These are phyloP conservation scores for Hyperopisus bebe DNA, from an alignment of 2,113 vertebrate genomes.

Conservation along the genomic window DNA sequence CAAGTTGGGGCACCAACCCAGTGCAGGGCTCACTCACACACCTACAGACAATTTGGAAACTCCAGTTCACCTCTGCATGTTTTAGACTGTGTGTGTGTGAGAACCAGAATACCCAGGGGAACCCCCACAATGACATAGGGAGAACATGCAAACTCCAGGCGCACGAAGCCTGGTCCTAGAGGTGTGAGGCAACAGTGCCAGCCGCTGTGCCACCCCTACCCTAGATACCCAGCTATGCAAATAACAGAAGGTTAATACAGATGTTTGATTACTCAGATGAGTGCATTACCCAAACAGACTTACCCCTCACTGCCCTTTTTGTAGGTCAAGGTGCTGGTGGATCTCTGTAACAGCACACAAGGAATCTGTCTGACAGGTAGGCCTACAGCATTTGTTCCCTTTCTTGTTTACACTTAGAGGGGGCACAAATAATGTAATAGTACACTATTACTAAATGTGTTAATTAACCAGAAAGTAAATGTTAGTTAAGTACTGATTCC, in stretches of 20 bases:
- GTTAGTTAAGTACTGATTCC: not conserved
- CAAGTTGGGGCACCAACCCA: no score
- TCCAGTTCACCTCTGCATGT: not conserved
- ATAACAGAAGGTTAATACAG: not conserved
- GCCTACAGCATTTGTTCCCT: not conserved
- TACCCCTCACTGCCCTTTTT: not conserved
- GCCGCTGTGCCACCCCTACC: not conserved
- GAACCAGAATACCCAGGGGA: not conserved
- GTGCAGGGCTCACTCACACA: no score
- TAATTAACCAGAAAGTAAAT: not conserved
- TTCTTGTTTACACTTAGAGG: not conserved
- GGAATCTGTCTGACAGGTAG: not conserved
- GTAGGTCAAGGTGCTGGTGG: not conserved
- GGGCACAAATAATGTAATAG: not conserved
- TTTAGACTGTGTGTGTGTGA: not conserved
- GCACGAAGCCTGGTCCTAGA: not conserved
- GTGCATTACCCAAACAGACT: not conserved
- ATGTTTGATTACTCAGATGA: not conserved
- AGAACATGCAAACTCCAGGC: not conserved
- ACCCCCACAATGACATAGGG: not conserved
- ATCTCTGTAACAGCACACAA: slow-evolving; percentile 8
- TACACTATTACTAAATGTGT: not conserved
- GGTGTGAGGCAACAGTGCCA: not conserved
- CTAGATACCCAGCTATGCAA: not conserved
- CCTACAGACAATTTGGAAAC: not conserved